Conservation (phyloP, 2,797 vertebrate genomes). For the Sebastes itinus region DNA sequence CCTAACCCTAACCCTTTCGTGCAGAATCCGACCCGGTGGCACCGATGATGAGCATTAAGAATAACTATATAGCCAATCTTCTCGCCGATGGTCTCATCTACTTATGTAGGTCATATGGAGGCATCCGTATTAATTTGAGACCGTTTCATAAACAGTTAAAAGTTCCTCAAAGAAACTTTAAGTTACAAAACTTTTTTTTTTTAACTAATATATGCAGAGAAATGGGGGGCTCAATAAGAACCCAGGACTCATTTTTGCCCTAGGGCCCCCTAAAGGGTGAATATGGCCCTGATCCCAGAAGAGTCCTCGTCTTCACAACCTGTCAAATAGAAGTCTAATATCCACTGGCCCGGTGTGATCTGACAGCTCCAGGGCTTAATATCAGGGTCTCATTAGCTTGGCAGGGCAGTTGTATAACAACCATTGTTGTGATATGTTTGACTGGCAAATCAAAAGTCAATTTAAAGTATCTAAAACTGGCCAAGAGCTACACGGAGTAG, state of each 20-base stretch:
- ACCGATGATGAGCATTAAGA: not conserved
- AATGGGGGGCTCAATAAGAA: not conserved
- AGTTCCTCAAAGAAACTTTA: not conserved
- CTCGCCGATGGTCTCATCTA: not conserved
- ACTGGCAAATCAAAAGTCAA: not conserved
- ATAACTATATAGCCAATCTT: not conserved
- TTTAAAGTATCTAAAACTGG: not conserved
- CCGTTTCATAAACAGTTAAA: not conserved
- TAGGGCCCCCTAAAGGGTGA: accelerated
- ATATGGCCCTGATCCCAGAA: not conserved
- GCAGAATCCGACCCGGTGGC: not conserved
- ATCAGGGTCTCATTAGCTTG: not conserved
- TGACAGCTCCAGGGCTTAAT: not conserved
- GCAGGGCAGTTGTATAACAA: not conserved
- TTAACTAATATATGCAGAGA: not conserved
- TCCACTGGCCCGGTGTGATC: not conserved
- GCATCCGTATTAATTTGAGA: not conserved
- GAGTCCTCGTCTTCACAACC: not conserved
- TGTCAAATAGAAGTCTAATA: not conserved
- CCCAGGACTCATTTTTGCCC: not conserved
- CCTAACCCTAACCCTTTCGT: too few relatives aligned
- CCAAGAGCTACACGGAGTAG: not conserved
- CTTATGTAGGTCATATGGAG: not conserved
- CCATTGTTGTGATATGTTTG: not conserved
- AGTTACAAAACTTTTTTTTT: not conserved